Evolutionary conservation across 2,888 invertebrate species (phyloP), one percentile per base, ranked within the genome.

Genomic region (Dendrolimus pini): DNA sequence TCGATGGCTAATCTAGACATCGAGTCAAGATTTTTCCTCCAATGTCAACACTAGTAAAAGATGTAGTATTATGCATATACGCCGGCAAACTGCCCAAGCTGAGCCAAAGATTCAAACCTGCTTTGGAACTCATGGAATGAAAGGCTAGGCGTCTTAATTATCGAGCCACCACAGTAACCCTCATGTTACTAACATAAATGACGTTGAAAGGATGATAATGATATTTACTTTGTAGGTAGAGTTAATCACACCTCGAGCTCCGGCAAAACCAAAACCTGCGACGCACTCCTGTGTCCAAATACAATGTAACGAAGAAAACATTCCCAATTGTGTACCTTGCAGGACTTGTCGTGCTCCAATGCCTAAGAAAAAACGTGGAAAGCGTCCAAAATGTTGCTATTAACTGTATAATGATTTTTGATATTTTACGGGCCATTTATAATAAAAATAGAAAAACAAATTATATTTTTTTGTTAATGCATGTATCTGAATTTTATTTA

Each of bases 161-260:
- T 18, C 18, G 18, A 18, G 1, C 18, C 18, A 18, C 18, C 2
- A 18, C 18, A 18, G 2, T 18, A 55, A 52, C 7, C 52, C 41
- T 53, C 41, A 57, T 18, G 18, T 18, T 30, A 30, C 30, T 30
- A 30, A 30, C 30, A 30, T 30, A 30, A 30, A 30, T 30, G 30
- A 30, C 6, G 3, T 30, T 30, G 30, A 3, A 3, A 30, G 3
- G 30, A 30, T 30, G 3, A 30, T 30, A 30, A 30, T 30, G 30
- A 30, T 30, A 55, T 61, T 10, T 57, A 30, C 12, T 61, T 60
- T 9, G 41, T 92, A 96, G 87, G 90, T 96, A 66, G 95, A 96
- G 70, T 78, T 96, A 71, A 92, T 93, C 57, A 96, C 96, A 0
- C 96, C 96, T 0, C 93, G 94, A 60, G 93, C 93, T 0, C 93